phyloP scores from a whole-genome alignment of 2,113 vertebrate genomes.

The Passer domesticus region DNA sequence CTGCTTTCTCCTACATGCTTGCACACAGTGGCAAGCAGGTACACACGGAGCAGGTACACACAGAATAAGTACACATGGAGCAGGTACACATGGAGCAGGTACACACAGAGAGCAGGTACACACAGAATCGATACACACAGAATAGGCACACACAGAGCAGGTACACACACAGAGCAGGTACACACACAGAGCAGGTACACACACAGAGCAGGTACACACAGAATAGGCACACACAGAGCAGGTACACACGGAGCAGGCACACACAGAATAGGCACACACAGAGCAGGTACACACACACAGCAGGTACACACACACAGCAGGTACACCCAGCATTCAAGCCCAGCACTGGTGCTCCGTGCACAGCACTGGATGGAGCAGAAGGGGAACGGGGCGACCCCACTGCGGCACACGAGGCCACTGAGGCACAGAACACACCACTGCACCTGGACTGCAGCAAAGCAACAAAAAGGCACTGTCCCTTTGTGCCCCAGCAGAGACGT shows the following conservation, averaged over 20 bases:
- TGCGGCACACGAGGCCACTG: accelerated
- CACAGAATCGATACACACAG: neutral
- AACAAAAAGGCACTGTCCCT: neutral
- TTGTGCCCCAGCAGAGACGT: neutral
- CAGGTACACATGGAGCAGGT: too few relatives aligned
- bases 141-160: neutral
- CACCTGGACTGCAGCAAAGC: neutral
- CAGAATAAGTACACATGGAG: too few relatives aligned
- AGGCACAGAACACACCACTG: neutral
- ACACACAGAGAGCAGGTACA: too few relatives aligned
- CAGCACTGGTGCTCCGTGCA: neutral
- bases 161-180: too few relatives aligned
- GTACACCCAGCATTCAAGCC: accelerated
- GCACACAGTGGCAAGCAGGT: neutral
- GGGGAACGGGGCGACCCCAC: accelerated
- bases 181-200: too few relatives aligned
- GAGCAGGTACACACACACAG: too few relatives aligned
- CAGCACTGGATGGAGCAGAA: accelerated
- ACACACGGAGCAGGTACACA: too few relatives aligned
- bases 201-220: too few relatives aligned
- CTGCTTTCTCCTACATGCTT: neutral
- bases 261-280: too few relatives aligned
- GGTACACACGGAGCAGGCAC: too few relatives aligned
- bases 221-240: too few relatives aligned
- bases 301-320: too few relatives aligned